Base-by-base conservation (phyloP, 53 echinoderm and acorn worm species). In the Holothuria scabra region DNA sequence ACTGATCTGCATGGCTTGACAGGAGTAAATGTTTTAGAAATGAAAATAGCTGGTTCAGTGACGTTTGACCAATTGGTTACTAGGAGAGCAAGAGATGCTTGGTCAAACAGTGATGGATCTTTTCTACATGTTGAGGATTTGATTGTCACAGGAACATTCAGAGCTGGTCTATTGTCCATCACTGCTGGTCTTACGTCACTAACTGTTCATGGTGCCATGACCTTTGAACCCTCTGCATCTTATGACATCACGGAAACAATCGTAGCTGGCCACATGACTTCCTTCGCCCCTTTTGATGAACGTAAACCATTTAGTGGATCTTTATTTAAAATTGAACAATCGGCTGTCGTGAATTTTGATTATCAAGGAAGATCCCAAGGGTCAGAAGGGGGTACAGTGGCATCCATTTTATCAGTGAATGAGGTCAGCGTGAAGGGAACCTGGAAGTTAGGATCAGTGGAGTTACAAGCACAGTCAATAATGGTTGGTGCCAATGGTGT, bases 91-190 rank as follows among this genome's bases (percentile, higher is more conserved):
- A 90, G 80, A 55, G 71, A 84, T 25, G 62, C 68, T 33, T 93
- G 93, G 93, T 80, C 87, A n/a, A 64, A 85, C 13, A 32, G 31
- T 57, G 33, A 72, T 3, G 87, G 80, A 49, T 90, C 93, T 9
- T 41, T 74, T n/a, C 79, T 93, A 59, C 84, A 74, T 62, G 72
- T 89, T 5, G 87, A 80, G 84, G 58, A 93, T 52, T 52, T 93
- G 19, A 64, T 31, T 41, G 93, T 93, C 23, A 41, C 62, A 20
- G 93, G 93, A 31, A 70, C 37, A 18, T 61, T 90, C 2, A 67
- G 87, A 63, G 93, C 79, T 56, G 93, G 93, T 22, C n/a, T 81
- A 33, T 87, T 93, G 13, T 86, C 89, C 2, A 74, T 84, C 13
- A 85, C 63, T 24, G 48, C 21, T 10, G 90, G 93, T 52, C 84